Percentiles rank a stretch among this genome's conserved stretches.
These are phyloP conservation scores for Oscheius sp. DNA, from an alignment of 2,888 invertebrate species.

Conservation along the genomic window DNA sequence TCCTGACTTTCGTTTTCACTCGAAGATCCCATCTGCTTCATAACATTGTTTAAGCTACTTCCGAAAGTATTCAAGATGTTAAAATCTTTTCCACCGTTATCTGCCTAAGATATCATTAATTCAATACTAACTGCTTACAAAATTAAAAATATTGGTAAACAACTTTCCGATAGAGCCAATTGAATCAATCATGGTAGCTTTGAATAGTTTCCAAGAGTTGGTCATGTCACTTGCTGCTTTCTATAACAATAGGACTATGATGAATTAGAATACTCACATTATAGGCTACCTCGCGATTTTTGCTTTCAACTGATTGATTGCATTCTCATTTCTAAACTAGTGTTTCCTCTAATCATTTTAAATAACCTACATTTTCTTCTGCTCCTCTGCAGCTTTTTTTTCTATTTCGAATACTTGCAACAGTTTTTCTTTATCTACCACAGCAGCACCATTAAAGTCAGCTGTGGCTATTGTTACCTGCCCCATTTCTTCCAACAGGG, in stretches of 20 bases:
- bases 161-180: no score
- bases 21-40: no score
- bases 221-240: constrained; percentile 11
- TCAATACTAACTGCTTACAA: neutral
- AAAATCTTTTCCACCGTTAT: neutral
- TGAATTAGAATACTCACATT: neutral
- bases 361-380: neutral
- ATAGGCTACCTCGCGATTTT: neutral
- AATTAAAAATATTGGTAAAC: neutral
- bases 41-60: no score
- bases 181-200: neutral
- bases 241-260: neutral
- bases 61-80: no score
- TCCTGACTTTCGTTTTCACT: no score
- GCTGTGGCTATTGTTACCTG: constrained; percentile 7
- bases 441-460: neutral
- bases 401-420: neutral
- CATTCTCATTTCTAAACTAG: neutral
- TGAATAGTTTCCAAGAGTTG: neutral
- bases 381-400: constrained; percentile 1
- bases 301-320: neutral
- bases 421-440: neutral
- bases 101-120: neutral
- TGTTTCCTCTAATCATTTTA: neutral
- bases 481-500: neutral